Evolutionary conservation across 2,113 vertebrate genomes (phyloP), one percentile per base, ranked within the genome.

Genomic region (Natator depressus): DNA sequence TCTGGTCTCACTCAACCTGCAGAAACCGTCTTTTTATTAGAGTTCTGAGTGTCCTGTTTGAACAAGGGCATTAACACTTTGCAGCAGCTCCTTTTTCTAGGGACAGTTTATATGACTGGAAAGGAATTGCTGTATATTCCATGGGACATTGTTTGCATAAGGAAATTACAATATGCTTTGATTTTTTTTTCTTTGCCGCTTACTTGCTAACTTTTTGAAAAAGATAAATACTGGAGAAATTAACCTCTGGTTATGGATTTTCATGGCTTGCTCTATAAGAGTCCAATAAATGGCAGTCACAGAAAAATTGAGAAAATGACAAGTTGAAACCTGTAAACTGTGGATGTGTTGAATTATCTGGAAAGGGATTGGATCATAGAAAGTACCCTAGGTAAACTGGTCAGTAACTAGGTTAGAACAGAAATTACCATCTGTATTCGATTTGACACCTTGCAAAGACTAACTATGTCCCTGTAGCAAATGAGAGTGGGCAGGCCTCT

Each of bases 51-150:
- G 53, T 84, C 25, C 9, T 12, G 7, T 42, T 85, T 72, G 75
- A n/a, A 17, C 24, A 85, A 9, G 24, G 53, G 38, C 9, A 19
- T 38, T 54, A 78, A 35, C 11, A 57, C 13, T 72, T 59, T 25
- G 27, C 24, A 85, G 76, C 51, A 65, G 19, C 8, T 27, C 20
- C 42, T 82, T 79, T 20, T 50, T n/a, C 22, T 79, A 27, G 78
- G 49, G 5, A 6, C 14, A 46, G 0, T 0, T 8, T 54, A 10
- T 2, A 1, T 50, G 0, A 1, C 47, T 51, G 47, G 31, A 62
- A 53, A 42, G 27, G 91, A 51, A 35, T 65, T 69, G 12, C 9
- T 8, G 0, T 24, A 3, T 25, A 81, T 62, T 22, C 31, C 3
- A 5, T 55, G 42, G 22, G 11, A 42, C 1, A 1, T 3, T 51